Evolutionary conservation across 2,888 invertebrate species (phyloP).

Genomic region (Acleris cristana): DNA sequence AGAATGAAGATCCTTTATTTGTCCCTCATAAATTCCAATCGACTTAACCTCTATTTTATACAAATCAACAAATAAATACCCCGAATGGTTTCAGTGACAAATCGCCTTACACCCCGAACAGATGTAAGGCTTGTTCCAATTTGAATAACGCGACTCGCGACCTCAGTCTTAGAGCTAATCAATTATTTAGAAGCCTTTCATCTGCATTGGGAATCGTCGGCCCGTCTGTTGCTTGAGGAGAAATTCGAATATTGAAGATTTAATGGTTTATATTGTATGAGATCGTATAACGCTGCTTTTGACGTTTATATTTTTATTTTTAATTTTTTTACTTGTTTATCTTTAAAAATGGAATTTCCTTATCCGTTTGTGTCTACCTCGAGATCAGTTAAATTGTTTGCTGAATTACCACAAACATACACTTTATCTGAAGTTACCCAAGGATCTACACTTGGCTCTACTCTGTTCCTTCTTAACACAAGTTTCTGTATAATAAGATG

Average conservation of each 20-base stretch:
- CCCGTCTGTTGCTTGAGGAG: slow-evolving; percentile 4
- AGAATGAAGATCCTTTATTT: no score
- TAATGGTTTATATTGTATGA: not conserved
- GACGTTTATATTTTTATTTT: no score
- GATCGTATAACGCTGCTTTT: not conserved
- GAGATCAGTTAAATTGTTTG: no score
- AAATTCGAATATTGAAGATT: slow-evolving; percentile 15
- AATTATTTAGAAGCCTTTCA: slow-evolving; percentile 70
- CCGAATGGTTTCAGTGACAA: slow-evolving; percentile 24
- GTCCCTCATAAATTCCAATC: no score
- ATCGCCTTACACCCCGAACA: slow-evolving; percentile 48
- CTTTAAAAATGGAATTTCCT: no score
- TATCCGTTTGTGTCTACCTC: no score
- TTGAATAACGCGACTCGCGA: slow-evolving; percentile 64
- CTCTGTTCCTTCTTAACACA: no score
- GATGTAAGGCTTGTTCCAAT: slow-evolving; percentile 58
- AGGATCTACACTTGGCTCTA: no score
- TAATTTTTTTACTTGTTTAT: no score
- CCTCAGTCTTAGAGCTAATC: slow-evolving; percentile 62
- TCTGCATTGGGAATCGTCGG: slow-evolving; percentile 49
- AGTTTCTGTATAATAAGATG: no score
- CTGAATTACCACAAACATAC: no score
- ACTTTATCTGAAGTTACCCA: no score
- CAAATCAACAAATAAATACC: slow-evolving; percentile 12
- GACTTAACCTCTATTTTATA: not conserved